Evolutionary conservation across 2,888 invertebrate species (phyloP), one percentile per base, ranked within the genome.

Genomic region (Dryomyza anilis): DNA sequence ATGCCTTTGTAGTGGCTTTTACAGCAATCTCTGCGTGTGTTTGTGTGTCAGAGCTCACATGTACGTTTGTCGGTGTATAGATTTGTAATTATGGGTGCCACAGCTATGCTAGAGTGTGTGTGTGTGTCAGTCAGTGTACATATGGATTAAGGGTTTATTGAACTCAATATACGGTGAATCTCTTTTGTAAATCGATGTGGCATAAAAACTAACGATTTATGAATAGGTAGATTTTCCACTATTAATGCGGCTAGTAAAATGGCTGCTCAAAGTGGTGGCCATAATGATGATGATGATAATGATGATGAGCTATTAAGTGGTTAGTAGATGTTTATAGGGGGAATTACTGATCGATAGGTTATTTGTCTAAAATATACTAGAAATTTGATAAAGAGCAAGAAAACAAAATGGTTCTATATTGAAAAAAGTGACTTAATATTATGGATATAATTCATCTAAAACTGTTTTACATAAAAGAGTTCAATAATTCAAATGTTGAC

Each of bases 91-190:
- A n/a, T n/a, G n/a, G n/a, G n/a, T n/a, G n/a, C n/a, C n/a, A n/a
- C n/a, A n/a, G n/a, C n/a, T n/a, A n/a, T n/a, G n/a, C n/a, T n/a
- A n/a, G n/a, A n/a, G 39, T 4, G 7, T 6, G 39, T 39, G 39
- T 7, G 8, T 14, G n/a, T 50, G 50, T 25, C 21, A 5, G 10
- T 55, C 14, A 1, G 12, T 14, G 55, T 55, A 19, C 23, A 7
- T 55, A 23, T 55, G n/a, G 14, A 33, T 55, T 55, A 36, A 36
- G 36, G 23, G 55, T 36, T 55, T 55, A 55, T 55, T 55, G 55
- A 55, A 55, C 55, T 55, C 36, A 55, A 36, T 36, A 19, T 36
- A 36, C 10, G 30, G 2, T 25, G 50, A 36, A 12, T 10, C 12
- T 12, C 27, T n/a, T n/a, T 55, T 14, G 33, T 14, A 33, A 55